phyloP scores from a whole-genome alignment of 2,797 vertebrate genomes.

The Euthynnus affinis region DNA sequence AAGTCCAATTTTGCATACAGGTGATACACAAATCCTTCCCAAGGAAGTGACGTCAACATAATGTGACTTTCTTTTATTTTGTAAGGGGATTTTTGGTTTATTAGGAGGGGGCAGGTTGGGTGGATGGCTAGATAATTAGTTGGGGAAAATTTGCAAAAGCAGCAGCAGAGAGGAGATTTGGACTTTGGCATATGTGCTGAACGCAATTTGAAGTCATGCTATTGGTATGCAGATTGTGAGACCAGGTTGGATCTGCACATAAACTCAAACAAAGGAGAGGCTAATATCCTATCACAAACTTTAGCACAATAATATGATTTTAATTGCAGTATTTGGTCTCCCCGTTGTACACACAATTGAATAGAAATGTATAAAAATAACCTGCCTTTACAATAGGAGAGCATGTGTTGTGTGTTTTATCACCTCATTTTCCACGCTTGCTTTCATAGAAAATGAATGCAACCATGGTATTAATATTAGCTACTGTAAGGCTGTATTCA shows the following conservation, averaged over 20 bases:
- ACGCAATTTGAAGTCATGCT: too few species aligned
- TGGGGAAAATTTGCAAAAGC: too few species aligned
- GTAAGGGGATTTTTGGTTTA: too few species aligned
- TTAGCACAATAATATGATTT: slow-evolving; percentile 58
- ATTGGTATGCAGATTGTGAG: too few species aligned
- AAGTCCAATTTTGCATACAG: too few species aligned
- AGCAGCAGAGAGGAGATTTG: too few species aligned
- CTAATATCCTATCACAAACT: slow-evolving; percentile 60
- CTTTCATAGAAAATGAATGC: background rate
- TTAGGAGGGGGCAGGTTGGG: too few species aligned
- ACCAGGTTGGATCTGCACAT: slow-evolving; percentile 6
- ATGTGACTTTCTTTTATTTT: too few species aligned
- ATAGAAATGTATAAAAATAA: slow-evolving; percentile 43
- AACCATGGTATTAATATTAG: slow-evolving; percentile 16
- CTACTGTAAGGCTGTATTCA: slow-evolving; percentile 7
- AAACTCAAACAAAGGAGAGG: slow-evolving; percentile 63
- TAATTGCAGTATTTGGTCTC: slow-evolving; percentile 65
- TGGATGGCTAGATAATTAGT: too few species aligned
- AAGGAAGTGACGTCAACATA: too few species aligned
- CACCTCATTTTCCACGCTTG: slow-evolving; percentile 30
- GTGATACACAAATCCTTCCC: too few species aligned
- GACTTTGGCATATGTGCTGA: too few species aligned
- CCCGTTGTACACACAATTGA: slow-evolving; percentile 37
- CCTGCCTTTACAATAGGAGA: slow-evolving; percentile 28
- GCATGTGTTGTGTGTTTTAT: slow-evolving; percentile 36